These are phyloP conservation scores for Laupala kohalensis DNA, from an alignment of 1,140 invertebrate species.

Conservation along the genomic window DNA sequence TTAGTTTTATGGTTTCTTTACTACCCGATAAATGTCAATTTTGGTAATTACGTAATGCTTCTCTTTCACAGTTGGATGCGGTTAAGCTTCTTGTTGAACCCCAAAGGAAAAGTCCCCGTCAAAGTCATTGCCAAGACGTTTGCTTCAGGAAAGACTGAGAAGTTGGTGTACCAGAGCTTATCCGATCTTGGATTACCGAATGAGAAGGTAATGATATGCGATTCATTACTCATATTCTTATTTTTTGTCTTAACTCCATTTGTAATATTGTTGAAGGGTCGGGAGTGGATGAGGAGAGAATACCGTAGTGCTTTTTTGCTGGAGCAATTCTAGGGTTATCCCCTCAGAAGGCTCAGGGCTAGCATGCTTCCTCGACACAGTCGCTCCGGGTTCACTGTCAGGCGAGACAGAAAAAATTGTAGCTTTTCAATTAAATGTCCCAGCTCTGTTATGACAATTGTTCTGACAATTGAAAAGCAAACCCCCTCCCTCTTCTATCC, in stretches of 20 bases:
- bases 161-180: constrained; percentile 92
- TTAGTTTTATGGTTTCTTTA: too few relatives aligned
- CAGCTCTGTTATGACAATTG: too few relatives aligned
- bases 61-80: constrained; percentile 82
- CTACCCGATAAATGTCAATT: too few relatives aligned
- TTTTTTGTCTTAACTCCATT: neutral
- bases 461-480: too few relatives aligned
- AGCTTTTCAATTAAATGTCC: too few relatives aligned
- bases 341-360: neutral
- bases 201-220: constrained; percentile 61
- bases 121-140: constrained; percentile 94
- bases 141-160: constrained; percentile 97
- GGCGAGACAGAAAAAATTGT: too few relatives aligned
- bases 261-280: neutral
- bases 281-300: neutral
- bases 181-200: constrained; percentile 85
- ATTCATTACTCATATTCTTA: neutral
- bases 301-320: neutral
- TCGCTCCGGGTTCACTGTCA: too few relatives aligned
- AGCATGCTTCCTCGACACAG: neutral
- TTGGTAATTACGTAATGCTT: too few relatives aligned
- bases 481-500: too few relatives aligned
- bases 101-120: constrained; percentile 90
- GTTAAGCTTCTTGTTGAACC: constrained; percentile 81
- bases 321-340: neutral